Evolutionary conservation across 1,140 invertebrate species (phyloP).

Genomic region (Drosophila hydei): DNA sequence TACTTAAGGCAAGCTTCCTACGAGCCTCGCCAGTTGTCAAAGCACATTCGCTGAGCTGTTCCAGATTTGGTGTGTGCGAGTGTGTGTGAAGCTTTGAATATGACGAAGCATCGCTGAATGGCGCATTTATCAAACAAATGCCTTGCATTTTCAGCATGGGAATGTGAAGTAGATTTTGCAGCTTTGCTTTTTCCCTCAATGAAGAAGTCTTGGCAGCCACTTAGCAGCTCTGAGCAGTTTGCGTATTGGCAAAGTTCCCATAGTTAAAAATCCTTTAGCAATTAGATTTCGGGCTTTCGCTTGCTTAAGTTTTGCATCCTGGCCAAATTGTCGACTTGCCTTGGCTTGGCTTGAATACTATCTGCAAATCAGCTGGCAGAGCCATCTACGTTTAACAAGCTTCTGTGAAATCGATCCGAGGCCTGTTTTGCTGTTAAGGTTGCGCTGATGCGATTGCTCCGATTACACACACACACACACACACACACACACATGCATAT

Average conservation of each 20-base stretch:
- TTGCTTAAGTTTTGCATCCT: conserved; percentile 26
- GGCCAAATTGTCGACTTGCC: conserved; percentile 1
- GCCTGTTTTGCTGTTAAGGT: conserved; percentile 8
- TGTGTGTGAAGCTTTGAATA: conserved; percentile 42
- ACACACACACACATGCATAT: conserved; percentile 1
- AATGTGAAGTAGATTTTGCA: conserved; percentile 15
- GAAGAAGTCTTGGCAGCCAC: too few species aligned
- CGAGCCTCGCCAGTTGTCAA: conserved; percentile 43
- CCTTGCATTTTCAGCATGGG: conserved; percentile 36
- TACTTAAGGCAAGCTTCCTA: conserved; percentile 49
- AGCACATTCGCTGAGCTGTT: conserved; percentile 45
- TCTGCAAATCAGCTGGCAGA: conserved; percentile 34
- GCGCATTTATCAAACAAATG: conserved; percentile 49
- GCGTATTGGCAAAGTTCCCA: not conserved
- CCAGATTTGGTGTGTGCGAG: conserved; percentile 31
- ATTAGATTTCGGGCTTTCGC: conserved; percentile 1
- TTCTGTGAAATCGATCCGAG: conserved; percentile 53
- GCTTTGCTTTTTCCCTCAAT: not conserved
- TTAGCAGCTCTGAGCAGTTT: not conserved
- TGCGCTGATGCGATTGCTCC: conserved; percentile 47
- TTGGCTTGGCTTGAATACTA: conserved; percentile 18
- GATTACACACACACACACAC: conserved; percentile 32
- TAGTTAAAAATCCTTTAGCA: not conserved
- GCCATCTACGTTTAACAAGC: conserved; percentile 38
- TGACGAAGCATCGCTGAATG: conserved; percentile 40